Base-by-base conservation (phyloP, 2,888 invertebrate species). In the Ptychoptera albimana region DNA sequence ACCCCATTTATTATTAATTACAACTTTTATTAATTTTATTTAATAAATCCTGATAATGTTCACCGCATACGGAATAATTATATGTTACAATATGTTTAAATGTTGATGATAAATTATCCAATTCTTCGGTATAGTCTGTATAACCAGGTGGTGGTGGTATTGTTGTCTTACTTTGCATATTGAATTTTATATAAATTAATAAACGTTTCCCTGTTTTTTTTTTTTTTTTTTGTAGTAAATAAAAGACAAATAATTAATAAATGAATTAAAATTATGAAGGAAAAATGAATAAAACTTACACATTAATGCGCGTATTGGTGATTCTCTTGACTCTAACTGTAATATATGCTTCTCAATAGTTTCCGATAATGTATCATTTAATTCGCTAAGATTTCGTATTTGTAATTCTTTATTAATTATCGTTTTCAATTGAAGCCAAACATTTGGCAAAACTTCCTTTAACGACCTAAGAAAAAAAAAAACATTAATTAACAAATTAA, bases 191-290 rank as follows among this genome's bases (percentile, higher is more conserved):
- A 48, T 60, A 64, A 2, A 57, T 54, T 44, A 59, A 54, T 31
- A 66, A 47, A 4, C 65, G 62, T 49, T 60, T 63, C 54, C 60
- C 64, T 64, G n/a, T n/a, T n/a, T n/a, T n/a, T n/a, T n/a, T n/a
- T n/a, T n/a, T n/a, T n/a, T n/a, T n/a, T n/a, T n/a, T n/a, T n/a
- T n/a, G n/a, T n/a, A n/a, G n/a, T n/a, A n/a, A n/a, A n/a, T n/a
- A n/a, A 30, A 7, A 46, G 43, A 36, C 12, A 23, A 35, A 14
- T 16, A 39, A 14, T 31, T 30, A 9, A 15, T 34, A 2, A 9
- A 36, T 8, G 40, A 13, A 14, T 43, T 32, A 11, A 30, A 9
- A 32, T 32, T n/a, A 11, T 6, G 29, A 40, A 13, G 36, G 12
- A 8, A 32, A 4, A 14, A 38, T 23, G n/a, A 39, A n/a, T 23